These are phyloP conservation scores for Misgurnus anguillicaudatus DNA, from an alignment of 2,113 vertebrate species.

Conservation along the genomic window DNA sequence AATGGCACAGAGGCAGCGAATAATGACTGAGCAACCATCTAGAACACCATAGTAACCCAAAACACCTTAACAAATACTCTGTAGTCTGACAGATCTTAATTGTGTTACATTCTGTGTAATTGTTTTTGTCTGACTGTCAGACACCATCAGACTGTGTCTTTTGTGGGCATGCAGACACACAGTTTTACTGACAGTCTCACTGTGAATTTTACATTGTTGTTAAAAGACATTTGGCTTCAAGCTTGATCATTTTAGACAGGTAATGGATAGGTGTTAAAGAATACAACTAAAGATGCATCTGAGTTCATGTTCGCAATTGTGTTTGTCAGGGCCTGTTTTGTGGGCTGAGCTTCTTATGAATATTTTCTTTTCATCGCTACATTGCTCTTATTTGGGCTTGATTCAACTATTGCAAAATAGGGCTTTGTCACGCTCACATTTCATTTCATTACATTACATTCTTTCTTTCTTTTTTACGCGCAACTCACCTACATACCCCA, in stretches of 20 bases:
- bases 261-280: neutral
- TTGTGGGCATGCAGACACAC: neutral
- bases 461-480: neutral
- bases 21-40: too few relatives aligned
- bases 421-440: neutral
- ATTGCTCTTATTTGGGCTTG: neutral
- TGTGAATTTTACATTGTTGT: neutral
- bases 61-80: too few relatives aligned
- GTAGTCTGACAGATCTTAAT: too few relatives aligned
- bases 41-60: too few relatives aligned
- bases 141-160: neutral
- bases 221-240: neutral
- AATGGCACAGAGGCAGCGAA: too few relatives aligned
- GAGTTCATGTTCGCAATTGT: neutral
- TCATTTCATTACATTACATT: constrained; percentile 8
- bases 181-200: neutral
- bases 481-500: neutral
- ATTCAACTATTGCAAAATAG: neutral
- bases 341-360: neutral
- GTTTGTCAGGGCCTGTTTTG: neutral
- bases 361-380: neutral
- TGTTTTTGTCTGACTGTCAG: constrained; percentile 1
- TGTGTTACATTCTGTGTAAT: neutral
- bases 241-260: neutral
- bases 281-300: neutral